Base-by-base conservation (phyloP, 2,888 invertebrate species). In the Adineta ricciae region DNA sequence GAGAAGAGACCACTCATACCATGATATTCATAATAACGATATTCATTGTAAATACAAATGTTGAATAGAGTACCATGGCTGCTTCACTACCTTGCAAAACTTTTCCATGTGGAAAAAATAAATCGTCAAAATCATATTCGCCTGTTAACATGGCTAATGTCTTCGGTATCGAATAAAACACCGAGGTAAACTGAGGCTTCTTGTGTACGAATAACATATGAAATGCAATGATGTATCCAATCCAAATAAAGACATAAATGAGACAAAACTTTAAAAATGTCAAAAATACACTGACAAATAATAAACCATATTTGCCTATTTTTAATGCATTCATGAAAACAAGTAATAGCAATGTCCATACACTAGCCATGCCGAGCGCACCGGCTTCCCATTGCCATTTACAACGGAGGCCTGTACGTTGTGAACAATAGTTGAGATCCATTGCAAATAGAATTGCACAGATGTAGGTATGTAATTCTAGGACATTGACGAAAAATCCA, bases 211-310 rank as follows among this genome's bases (percentile, higher is more conserved):
- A 78, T 41, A 78, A 41, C 78, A 78, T 78, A 41, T 78, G 78
- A 78, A 78, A 78, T 41, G 78, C 78, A 41, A 78, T 78, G 2
- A 41, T 78, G 14, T 78, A 78, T 41, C 78, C 78, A 78, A 78
- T 78, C 41, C 78, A 78, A 3, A 41, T 78, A 24, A 78, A 78
- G 11, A 78, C 78, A 78, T 78, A 78, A 7, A 78, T 78, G 2
- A 78, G 78, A 41, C 78, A 78, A 78, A 78, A 78, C n/a, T 78
- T 78, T 24, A 78, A 78, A 78, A 78, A 78, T 78, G 41, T 78
- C n/a, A 78, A 78, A 78, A 78, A 78, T 41, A 78, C 78, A 41
- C 78, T 41, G 24, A 78, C 78, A 41, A 78, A 78, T 41, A 78
- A 9, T 24, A 78, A n/a, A 41, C 41, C 41, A 78, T 78, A 78